Evolutionary conservation across 2,797 vertebrate species (phyloP).

Genomic region (Clarias platycephalus): DNA sequence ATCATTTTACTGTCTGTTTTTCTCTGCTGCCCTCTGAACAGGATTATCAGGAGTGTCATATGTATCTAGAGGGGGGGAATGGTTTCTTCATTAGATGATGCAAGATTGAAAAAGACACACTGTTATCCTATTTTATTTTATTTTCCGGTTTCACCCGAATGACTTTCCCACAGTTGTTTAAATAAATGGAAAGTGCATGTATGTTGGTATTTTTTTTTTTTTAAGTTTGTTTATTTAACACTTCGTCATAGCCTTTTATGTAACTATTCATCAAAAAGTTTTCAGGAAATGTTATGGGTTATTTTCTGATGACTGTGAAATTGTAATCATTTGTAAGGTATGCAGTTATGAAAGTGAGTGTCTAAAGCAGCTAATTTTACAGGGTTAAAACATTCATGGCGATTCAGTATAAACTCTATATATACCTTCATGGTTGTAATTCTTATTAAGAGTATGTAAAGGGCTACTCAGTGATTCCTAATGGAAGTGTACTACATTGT

Average conservation of each 20-base stretch:
- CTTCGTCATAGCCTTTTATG: not conserved
- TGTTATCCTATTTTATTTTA: conserved; percentile 19
- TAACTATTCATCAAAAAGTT: not conserved
- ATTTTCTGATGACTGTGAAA: not conserved
- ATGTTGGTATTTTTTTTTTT: too few relatives aligned
- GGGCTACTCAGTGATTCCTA: not conserved
- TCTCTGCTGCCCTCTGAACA: conserved; percentile 42
- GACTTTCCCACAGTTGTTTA: conserved; percentile 19
- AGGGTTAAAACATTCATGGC: not conserved
- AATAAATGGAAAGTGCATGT: not conserved
- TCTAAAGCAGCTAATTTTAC: not conserved
- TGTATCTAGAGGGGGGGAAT: conserved; percentile 39
- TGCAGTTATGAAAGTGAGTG: not conserved
- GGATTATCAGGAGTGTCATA: conserved; percentile 40
- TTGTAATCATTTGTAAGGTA: not conserved
- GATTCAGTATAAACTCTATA: too few relatives aligned
- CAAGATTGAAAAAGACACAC: conserved; percentile 47
- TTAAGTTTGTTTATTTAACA: too few relatives aligned
- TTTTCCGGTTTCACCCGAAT: conserved; percentile 14
- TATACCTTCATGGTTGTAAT: not conserved
- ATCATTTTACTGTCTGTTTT: conserved; percentile 49
- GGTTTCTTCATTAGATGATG: conserved; percentile 59
- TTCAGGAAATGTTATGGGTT: not conserved
- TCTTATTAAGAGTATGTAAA: not conserved
- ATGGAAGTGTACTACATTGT: not conserved